Percentiles rank a stretch among this genome's conserved stretches.
Evolutionary conservation across 2,888 invertebrate genomes (phyloP).

Genomic region (Campoletis raptor): DNA sequence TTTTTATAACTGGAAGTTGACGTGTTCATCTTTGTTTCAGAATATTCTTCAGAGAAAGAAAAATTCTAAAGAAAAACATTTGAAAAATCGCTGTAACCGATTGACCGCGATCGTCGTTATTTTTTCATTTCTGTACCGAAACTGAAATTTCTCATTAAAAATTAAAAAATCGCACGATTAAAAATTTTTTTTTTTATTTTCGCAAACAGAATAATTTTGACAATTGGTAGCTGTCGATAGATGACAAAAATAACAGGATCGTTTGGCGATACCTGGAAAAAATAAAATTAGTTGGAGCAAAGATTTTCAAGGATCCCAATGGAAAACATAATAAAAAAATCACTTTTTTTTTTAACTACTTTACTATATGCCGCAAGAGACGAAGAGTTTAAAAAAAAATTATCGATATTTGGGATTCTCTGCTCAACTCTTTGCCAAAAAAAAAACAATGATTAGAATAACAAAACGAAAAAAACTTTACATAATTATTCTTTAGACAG

Average conservation of each 20-base stretch:
- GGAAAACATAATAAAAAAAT: neutral
- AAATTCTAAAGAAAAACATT: neutral
- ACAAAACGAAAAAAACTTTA: conserved; percentile 63
- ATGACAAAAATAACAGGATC: neutral
- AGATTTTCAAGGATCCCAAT: no score
- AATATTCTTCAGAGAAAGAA: neutral
- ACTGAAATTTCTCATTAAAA: neutral
- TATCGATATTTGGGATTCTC: neutral
- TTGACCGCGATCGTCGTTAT: neutral
- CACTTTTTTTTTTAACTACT: neutral
- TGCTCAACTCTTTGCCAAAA: neutral
- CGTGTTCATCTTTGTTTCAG: neutral
- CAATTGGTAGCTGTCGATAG: neutral
- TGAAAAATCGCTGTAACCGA: neutral
- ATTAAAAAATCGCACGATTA: neutral
- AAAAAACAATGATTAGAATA: neutral
- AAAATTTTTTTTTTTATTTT: neutral
- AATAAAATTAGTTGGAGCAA: no score
- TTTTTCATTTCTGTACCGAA: neutral
- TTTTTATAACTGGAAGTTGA: neutral
- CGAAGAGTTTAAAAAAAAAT: neutral
- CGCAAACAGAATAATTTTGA: neutral
- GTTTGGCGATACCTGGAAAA: neutral
- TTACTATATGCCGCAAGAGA: conserved; percentile 13
- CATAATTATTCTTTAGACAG: conserved; percentile 75